Evolutionary conservation across 2,888 invertebrate genomes (phyloP), one percentile per base, ranked within the genome.

Genomic region (Sinhomidia bicolor): DNA sequence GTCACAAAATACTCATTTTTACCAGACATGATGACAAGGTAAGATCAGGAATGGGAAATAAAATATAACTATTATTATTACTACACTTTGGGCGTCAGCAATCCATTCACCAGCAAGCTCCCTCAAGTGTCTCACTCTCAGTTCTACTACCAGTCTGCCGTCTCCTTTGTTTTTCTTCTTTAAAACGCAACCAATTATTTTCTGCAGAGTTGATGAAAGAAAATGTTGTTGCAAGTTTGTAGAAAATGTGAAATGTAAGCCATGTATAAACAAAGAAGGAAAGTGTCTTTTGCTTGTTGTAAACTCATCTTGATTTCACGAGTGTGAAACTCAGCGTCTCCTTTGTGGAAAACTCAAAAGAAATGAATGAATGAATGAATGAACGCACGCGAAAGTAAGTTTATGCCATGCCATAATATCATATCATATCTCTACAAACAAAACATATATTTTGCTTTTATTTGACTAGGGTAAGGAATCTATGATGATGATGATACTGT

Each of bases 391-490:
- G 32, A 65, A 32, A 65, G 26, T 3, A 65, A 20, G n/a, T n/a
- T 9, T n/a, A 65, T 2, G 29, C 23, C 62, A 65, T 4, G 1
- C 10, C 26, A 60, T 10, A 1, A 26, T 10, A 26, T 26, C 10
- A 26, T 12, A 4, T 65, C 32, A n/a, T 23, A n/a, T 65, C 32
- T 65, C n/a, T 32, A 32, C 65, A 65, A 65, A 65, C 60, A n/a
- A n/a, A n/a, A n/a, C n/a, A n/a, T n/a, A 60, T 60, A 2, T 26
- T 60, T 26, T 26, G 14, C 26, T 60, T 32, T 65, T 65, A 26
- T 78, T 74, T 20, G 23, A 74, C 47, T 3, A 74, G 14, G 36
- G 41, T n/a, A n/a, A 44, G 17, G 74, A 74, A 74, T 74, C 14
- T 26, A 68, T 10, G 17, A 36, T 10, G 17, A 36, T 17, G 32